These are phyloP conservation scores for Mus spicilegus DNA, from an alignment of 2,113 vertebrate genomes.

Conservation along the genomic window DNA sequence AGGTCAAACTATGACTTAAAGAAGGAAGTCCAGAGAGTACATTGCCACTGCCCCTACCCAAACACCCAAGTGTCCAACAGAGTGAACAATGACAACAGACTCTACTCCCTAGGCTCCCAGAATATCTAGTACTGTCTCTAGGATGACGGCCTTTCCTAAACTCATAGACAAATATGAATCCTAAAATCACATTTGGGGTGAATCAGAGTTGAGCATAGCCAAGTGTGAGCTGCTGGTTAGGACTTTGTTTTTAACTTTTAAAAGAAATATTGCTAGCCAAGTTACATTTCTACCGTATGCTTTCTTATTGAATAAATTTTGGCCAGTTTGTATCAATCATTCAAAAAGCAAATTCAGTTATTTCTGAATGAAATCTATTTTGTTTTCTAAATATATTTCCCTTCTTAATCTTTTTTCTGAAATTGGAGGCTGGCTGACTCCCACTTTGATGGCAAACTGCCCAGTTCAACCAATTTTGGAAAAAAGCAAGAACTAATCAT, in stretches of 20 bases:
- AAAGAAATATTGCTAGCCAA: slow-evolving; percentile 13
- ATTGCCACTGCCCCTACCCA: not conserved
- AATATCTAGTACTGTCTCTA: not conserved
- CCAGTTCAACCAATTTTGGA: slow-evolving; percentile 1
- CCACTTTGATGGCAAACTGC: slow-evolving; percentile 40
- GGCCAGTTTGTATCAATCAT: slow-evolving; percentile 34
- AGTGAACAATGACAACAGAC: not conserved
- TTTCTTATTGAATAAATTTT: slow-evolving; percentile 32
- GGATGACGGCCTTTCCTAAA: not conserved
- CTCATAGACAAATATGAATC: not conserved
- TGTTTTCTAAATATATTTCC: slow-evolving; percentile 62
- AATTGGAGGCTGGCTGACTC: slow-evolving; percentile 33
- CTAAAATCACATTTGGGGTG: not conserved
- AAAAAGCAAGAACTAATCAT: slow-evolving; percentile 57
- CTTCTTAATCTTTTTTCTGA: slow-evolving; percentile 45
- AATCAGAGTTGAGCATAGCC: not conserved
- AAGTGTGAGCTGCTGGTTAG: not conserved
- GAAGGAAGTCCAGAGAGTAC: not conserved
- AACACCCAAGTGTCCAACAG: not conserved
- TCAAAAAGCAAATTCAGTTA: slow-evolving; percentile 54
- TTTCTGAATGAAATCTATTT: slow-evolving; percentile 68
- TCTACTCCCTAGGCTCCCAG: too few relatives aligned
- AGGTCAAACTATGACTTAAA: not conserved
- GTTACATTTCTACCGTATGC: not conserved
- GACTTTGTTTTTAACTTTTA: not conserved